These are phyloP conservation scores for Ichneumon xanthorius DNA, from an alignment of 2,888 invertebrate genomes.

Conservation along the genomic window DNA sequence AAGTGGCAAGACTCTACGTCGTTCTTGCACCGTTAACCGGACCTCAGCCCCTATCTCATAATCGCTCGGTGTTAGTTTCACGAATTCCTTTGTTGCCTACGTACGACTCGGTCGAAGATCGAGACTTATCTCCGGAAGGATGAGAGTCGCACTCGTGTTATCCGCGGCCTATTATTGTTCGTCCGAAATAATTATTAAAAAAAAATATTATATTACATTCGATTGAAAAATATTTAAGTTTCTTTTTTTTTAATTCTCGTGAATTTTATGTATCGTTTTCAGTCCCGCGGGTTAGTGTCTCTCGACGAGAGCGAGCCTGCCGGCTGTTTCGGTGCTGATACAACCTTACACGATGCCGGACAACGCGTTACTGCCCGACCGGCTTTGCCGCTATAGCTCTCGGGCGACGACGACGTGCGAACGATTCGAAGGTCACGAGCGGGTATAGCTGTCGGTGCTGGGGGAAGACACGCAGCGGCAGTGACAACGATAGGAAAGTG, in stretches of 20 bases:
- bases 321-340: not conserved
- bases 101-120: not conserved
- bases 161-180: not conserved
- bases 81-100: slow-evolving; percentile 26
- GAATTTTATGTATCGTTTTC: not conserved
- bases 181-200: not conserved
- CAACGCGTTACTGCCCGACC: slow-evolving; percentile 61
- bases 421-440: slow-evolving; percentile 53
- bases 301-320: not conserved
- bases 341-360: slow-evolving; percentile 58
- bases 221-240: not conserved
- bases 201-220: not conserved
- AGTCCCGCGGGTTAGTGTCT: not conserved
- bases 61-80: slow-evolving; percentile 7
- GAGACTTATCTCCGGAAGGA: not conserved
- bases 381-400: slow-evolving; percentile 55
- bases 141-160: not conserved
- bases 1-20: not conserved
- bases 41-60: slow-evolving; percentile 29
- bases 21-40: slow-evolving; percentile 30
- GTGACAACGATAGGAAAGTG: not conserved
- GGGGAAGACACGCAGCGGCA: not conserved
- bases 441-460: not conserved
- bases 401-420: slow-evolving; percentile 34
- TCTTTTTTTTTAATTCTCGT: not conserved